phyloP scores from a whole-genome alignment of 2,113 vertebrate genomes.

The Prochilodus magdalenae region DNA sequence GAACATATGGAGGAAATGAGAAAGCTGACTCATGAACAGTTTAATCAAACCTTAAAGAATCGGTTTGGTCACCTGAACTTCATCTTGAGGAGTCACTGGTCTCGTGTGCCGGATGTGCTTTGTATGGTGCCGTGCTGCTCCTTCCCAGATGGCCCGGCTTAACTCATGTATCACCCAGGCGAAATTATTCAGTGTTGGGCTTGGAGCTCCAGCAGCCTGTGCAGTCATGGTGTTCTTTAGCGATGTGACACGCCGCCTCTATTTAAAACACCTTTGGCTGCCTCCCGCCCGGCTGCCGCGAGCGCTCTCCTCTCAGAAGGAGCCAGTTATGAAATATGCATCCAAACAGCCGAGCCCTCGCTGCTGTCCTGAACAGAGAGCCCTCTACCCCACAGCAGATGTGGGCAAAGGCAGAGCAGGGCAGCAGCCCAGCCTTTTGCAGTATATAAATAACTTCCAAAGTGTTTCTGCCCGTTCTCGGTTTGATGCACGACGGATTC shows the following conservation, averaged over 20 bases:
- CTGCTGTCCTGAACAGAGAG: not conserved
- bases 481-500: not conserved
- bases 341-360: slow-evolving; percentile 8
- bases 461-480: not conserved
- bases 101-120: not conserved
- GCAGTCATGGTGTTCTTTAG: slow-evolving; percentile 59
- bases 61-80: not conserved
- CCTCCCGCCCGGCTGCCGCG: slow-evolving; percentile 20
- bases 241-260: slow-evolving; percentile 62
- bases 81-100: not conserved
- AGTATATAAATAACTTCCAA: not conserved
- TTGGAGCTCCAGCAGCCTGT: slow-evolving; percentile 59
- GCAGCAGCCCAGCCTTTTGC: not conserved
- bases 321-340: slow-evolving; percentile 62
- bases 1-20: too few relatives aligned
- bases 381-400: not conserved
- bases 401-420: not conserved
- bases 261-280: slow-evolving; percentile 58
- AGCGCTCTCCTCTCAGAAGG: slow-evolving; percentile 43
- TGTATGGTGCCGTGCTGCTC: not conserved
- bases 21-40: not conserved
- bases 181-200: slow-evolving; percentile 55
- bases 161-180: not conserved
- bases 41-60: not conserved
- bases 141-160: slow-evolving; percentile 17